Base-by-base conservation (phyloP, 1,140 invertebrate genomes). In the Drosophila melanica region DNA sequence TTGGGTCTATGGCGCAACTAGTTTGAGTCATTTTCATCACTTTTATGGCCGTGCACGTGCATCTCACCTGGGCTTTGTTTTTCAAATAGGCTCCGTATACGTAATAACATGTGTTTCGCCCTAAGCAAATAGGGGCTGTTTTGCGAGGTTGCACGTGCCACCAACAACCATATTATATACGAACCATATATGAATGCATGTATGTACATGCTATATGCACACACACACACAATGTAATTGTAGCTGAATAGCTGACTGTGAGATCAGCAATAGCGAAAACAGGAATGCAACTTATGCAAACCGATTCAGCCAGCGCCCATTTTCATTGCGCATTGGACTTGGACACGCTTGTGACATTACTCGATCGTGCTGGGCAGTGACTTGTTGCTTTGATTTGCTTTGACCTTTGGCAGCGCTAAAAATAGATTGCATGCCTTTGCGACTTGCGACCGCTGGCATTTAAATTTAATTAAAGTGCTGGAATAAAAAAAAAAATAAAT, bases 331-430 rank as follows among this genome's bases (percentile, higher is more conserved):
- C 71, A 62, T 62, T 74, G 42, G 54, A 62, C 64, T 79, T 62
- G 60, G 57, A 53, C 81, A 85, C 81, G 77, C 85, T 80, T 74
- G 66, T 74, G 77, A 64, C 77, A 69, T 74, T 74, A 63, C 41
- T 63, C 44, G 58, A 74, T 57, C 71, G 71, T 50, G 70, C 70
- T 59, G 50, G 39, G 58, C 62, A 65, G 37, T 47, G 39, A 57
- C 48, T 74, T 74, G 71, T 63, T 69, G 71, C 65, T 74, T 73
- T 54, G 64, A 20, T 74, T 75, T 75, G 55, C 42, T 20, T 23
- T 80, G 80, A 84, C 80, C 80, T 85, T 85, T 85, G 59, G 47
- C 66, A 69, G 66, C 42, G 35, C 71, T 87, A 87, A 62, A 86
- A 81, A 86, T 86, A 87, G 67, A 50, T 53, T 59, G 54, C 39